Evolutionary conservation across 2,797 vertebrate genomes (phyloP), one percentile per base, ranked within the genome.

Genomic region (Vireo griseus): DNA sequence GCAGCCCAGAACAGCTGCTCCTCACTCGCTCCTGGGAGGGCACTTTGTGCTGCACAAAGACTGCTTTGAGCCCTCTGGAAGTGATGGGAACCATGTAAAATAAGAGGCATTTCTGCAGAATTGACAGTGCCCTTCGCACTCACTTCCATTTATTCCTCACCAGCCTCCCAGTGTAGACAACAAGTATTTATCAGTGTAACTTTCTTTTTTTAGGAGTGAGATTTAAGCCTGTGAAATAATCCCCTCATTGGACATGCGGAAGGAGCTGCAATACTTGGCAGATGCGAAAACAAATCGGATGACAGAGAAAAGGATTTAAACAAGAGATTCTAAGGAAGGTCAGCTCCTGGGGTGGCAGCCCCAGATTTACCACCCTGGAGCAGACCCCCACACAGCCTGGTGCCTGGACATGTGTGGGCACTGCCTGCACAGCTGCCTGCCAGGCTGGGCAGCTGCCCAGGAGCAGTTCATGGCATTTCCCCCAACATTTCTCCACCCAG

Each of bases 101-200:
- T 47, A 90, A 58, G 85, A 83, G 68, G 28, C 54, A 58, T 88
- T 90, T 83, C 82, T 90, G 52, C 76, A 80, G 68, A 94, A 91
- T 0, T 57, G 85, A 90, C 82, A 88, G 82, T 66, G 91, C 79
- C 91, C 90, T 95, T 96, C 82, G 40, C 72, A 78, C 69, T 93
- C 79, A 6, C 82, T 91, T 33, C 73, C 67, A 82, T 78, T 95
- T 81, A 61, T 84, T 95, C 83, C 72, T 94, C 54, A 48, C 39
- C 48, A 83, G 48, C 65, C 81, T 92, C 81, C 48, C 52, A 0
- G 2, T 26, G 76, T n/a, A 87, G 91, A 89, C 84, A 90, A 78
- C 69, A 88, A 87, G 79, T 75, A 83, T 94, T 92, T 95, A 90
- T 75, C 72, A 72, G 62, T 48, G 66, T 90, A 94, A 80, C 85